These are phyloP conservation scores for Microcebus griseorufus DNA, from an alignment of 2,113 vertebrate species.

Conservation along the genomic window DNA sequence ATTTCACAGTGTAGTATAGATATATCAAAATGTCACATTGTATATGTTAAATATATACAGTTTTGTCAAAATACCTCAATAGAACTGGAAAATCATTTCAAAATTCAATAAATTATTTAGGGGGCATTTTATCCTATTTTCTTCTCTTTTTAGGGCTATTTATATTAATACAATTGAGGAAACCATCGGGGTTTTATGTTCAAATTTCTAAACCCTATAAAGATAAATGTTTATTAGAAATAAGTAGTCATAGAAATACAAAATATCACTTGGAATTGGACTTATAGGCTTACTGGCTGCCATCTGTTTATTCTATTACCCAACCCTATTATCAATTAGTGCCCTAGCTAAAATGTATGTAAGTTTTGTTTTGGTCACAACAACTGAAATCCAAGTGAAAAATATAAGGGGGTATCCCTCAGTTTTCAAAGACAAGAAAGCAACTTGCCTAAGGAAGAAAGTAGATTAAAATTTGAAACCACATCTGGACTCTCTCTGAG, in stretches of 20 bases:
- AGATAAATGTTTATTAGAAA: conserved; percentile 7
- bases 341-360: background rate
- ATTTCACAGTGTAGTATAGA: background rate
- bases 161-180: background rate
- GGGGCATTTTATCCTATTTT: background rate
- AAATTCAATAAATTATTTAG: background rate
- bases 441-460: background rate
- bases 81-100: background rate
- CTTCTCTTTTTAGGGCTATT: background rate
- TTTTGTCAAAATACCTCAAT: background rate
- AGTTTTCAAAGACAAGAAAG: background rate
- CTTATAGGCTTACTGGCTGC: background rate
- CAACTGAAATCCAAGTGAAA: background rate
- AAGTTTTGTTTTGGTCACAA: background rate
- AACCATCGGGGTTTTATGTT: background rate
- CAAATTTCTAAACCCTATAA: background rate
- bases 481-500: background rate
- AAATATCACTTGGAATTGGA: background rate
- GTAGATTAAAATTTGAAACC: background rate
- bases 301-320: background rate
- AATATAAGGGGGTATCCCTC: background rate
- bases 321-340: background rate
- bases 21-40: background rate
- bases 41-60: background rate
- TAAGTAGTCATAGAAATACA: background rate